Percentiles rank a stretch among this genome's conserved stretches.
Conservation (phyloP, 2,888 invertebrate species). For the Erebia palarica region DNA sequence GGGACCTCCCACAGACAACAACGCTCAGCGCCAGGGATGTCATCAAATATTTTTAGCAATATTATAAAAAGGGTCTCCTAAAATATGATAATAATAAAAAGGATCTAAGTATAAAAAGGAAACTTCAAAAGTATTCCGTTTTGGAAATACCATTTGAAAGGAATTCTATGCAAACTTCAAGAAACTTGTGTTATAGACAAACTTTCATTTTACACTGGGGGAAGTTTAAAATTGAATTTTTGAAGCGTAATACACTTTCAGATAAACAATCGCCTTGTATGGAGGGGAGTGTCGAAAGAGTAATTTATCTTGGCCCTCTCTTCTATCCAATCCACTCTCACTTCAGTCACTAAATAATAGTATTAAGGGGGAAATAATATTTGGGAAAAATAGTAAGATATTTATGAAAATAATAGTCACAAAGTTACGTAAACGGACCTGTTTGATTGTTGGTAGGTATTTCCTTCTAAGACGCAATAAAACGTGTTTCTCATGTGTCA, state of each 20-base stretch:
- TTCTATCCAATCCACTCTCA: background rate
- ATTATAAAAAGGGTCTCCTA: too few relatives aligned
- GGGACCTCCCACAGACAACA: too few relatives aligned
- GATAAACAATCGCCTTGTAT: slow-evolving; percentile 13
- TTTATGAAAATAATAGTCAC: too few relatives aligned
- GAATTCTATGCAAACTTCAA: slow-evolving; percentile 2
- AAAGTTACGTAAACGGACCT: too few relatives aligned
- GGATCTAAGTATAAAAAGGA: background rate
- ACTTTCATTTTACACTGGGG: slow-evolving; percentile 16
- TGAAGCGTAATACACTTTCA: slow-evolving; percentile 15
- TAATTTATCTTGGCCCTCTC: slow-evolving; percentile 6
- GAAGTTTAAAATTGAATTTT: slow-evolving; percentile 20
- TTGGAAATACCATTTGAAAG: slow-evolving; percentile 11
- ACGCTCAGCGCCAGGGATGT: too few relatives aligned
- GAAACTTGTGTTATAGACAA: slow-evolving; percentile 1
- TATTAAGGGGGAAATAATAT: too few relatives aligned
- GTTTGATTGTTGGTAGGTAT: too few relatives aligned
- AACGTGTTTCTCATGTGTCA: too few relatives aligned
- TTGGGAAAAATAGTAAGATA: too few relatives aligned
- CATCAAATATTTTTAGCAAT: too few relatives aligned
- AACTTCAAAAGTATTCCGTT: background rate
- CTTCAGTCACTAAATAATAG: background rate
- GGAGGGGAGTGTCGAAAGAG: slow-evolving; percentile 4
- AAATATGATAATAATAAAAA: too few relatives aligned
- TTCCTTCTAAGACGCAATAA: too few relatives aligned